These are phyloP conservation scores for Amphimedon queenslandica DNA, from an alignment of 37 sponge, comb jelly and placozoan genomes.

Conservation along the genomic window DNA sequence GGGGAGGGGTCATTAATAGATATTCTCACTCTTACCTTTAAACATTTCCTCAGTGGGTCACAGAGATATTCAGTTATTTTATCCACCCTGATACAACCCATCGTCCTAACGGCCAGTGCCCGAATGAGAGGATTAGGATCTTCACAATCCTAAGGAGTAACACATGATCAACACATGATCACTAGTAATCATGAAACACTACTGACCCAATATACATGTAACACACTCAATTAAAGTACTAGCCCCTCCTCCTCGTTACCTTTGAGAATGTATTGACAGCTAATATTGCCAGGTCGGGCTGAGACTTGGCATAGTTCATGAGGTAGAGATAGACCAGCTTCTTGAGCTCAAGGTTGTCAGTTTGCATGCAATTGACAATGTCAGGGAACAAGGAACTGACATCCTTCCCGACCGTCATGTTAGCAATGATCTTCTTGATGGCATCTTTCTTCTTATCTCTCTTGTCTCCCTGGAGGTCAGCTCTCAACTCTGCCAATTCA, in stretches of 20 bases:
- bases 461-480: constrained; percentile 95
- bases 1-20: neutral
- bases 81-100: constrained; percentile 97
- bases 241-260: no score
- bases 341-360: constrained; percentile 97
- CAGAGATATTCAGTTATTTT: constrained; percentile 96
- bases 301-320: constrained; percentile 99
- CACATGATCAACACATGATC: neutral
- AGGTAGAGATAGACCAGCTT: constrained; percentile 98
- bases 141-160: constrained; percentile 64
- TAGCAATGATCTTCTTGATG: constrained; percentile 99
- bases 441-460: constrained; percentile 95
- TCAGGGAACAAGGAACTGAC: constrained; percentile 97
- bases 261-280: constrained; percentile 99
- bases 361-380: constrained; percentile 98
- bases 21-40: constrained; percentile 82
- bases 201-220: neutral
- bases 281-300: constrained; percentile 94
- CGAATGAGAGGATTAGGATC: constrained; percentile 93
- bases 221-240: constrained; percentile 1
- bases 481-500: constrained; percentile 93
- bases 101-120: constrained; percentile 91
- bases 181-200: neutral
- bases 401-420: constrained; percentile 99
- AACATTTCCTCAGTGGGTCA: constrained; percentile 92